Evolutionary conservation across 1,140 invertebrate genomes (phyloP), one percentile per base, ranked within the genome.

Genomic region (Caenorhabditis briggsae): DNA sequence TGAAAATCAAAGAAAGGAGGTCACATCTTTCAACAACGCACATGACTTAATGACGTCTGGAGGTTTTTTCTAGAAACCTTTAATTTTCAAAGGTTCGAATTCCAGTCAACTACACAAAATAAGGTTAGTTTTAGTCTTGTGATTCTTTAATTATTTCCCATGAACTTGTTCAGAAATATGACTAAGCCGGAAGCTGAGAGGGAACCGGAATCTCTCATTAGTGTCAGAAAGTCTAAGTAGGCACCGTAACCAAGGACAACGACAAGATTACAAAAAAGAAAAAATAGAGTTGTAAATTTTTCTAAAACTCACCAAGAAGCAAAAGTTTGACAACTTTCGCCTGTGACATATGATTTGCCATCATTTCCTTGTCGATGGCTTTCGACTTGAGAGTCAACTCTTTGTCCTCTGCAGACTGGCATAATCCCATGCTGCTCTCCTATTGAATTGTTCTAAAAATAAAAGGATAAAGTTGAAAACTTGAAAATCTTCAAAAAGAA

Each of bases 251-350:
- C 33, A 33, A 33, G 33, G 33, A 33, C 33, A 33, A 33, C 33
- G 33, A 3, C 33, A 33, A 33, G 33, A 33, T 33, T 33, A 33
- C 33, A 1, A 33, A 33, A 33, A n/a, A n/a, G n/a, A n/a, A n/a
- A n/a, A n/a, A n/a, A n/a, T n/a, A n/a, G n/a, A n/a, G n/a, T n/a
- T n/a, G n/a, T n/a, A n/a, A n/a, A n/a, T n/a, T n/a, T n/a, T n/a
- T n/a, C n/a, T n/a, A n/a, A n/a, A n/a, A n/a, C 33, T 33, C 33
- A 90, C 90, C 90, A 9, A 91, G 86, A 64, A 92, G 86, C 23
- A 92, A 83, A 46, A 92, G 84, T 83, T 92, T 92, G 87, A 92
- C 91, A 53, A 90, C 87, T 83, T 91, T 91, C 41, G 92, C 84
- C 46, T 91, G 89, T 11, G 82, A 82, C 74, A 83, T 43, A 46